Evolutionary conservation across 2,888 invertebrate genomes (phyloP).

Genomic region (Margaritifera margaritifera): DNA sequence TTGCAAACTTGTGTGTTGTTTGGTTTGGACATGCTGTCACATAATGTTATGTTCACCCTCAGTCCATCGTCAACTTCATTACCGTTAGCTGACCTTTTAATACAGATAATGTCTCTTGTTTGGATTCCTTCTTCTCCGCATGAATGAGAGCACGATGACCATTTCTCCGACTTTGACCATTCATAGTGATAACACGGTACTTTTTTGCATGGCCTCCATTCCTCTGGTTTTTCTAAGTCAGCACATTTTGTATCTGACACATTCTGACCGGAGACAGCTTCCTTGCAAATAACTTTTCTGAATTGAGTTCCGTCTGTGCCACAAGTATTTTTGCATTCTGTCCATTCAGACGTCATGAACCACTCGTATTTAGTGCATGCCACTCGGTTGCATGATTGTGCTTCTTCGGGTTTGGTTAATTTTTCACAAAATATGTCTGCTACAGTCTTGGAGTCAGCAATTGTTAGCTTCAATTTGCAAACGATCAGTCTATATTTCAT

Average conservation of each 20-base stretch:
- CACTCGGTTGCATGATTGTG: conserved; percentile 34
- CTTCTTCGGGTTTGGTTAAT: conserved; percentile 27
- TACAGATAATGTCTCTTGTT: conserved; percentile 27
- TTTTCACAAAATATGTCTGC: conserved; percentile 33
- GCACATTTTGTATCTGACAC: conserved; percentile 30
- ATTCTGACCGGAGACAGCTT: conserved; percentile 6
- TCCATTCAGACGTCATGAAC: conserved; percentile 21
- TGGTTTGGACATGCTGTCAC: conserved; percentile 20
- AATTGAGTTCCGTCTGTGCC: conserved; percentile 30
- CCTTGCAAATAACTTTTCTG: conserved; percentile 11
- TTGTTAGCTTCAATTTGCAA: conserved; percentile 15
- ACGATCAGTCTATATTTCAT: conserved; percentile 13
- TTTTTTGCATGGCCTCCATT: conserved; percentile 34
- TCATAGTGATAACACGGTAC: conserved; percentile 29
- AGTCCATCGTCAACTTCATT: conserved; percentile 19
- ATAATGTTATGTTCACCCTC: conserved; percentile 20
- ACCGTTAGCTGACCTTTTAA: conserved; percentile 1
- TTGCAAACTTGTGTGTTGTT: conserved; percentile 18
- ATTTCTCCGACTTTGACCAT: conserved; percentile 27
- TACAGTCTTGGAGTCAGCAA: conserved; percentile 5
- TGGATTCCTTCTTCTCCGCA: conserved; percentile 28
- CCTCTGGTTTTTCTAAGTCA: conserved; percentile 20
- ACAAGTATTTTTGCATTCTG: conserved; percentile 37
- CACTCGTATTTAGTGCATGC: conserved; percentile 33
- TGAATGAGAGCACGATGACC: conserved; percentile 32